phyloP scores from a whole-genome alignment of 2,888 invertebrate species.

The Cartodere bifasciata region DNA sequence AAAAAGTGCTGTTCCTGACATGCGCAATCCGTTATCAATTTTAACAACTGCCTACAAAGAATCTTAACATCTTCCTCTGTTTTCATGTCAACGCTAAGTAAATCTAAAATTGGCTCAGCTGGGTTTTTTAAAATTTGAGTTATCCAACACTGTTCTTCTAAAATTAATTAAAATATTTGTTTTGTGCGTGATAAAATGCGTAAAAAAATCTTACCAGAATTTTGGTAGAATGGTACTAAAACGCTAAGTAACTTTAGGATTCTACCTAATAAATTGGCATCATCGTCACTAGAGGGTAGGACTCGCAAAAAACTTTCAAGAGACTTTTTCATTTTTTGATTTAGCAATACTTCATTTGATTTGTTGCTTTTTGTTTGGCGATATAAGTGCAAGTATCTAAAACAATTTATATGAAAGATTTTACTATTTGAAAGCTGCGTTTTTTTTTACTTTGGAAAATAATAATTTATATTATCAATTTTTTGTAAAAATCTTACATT shows the following conservation, averaged over 20 bases:
- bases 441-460: no score
- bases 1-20: slow-evolving; percentile 26
- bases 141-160: slow-evolving; percentile 27
- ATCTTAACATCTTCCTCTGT: slow-evolving; percentile 22
- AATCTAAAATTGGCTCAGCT: slow-evolving; percentile 23
- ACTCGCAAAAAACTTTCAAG: slow-evolving; percentile 48
- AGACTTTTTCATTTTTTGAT: slow-evolving; percentile 48
- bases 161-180: slow-evolving; percentile 8
- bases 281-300: slow-evolving; percentile 51
- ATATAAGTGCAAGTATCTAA: slow-evolving; percentile 21
- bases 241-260: slow-evolving; percentile 29
- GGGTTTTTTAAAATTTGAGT: slow-evolving; percentile 25
- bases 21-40: slow-evolving; percentile 29
- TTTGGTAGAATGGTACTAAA: slow-evolving; percentile 26
- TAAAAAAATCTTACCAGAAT: slow-evolving; percentile 17
- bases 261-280: slow-evolving; percentile 44
- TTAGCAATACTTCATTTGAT: slow-evolving; percentile 22
- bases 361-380: slow-evolving; percentile 11
- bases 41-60: slow-evolving; percentile 29
- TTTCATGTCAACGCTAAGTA: slow-evolving; percentile 22
- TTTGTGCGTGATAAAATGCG: neutral
- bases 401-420: slow-evolving; percentile 1
- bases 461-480: no score
- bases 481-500: slow-evolving; percentile 38
- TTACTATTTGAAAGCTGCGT: no score